Evolutionary conservation across 2,113 vertebrate species (phyloP), one percentile per base, ranked within the genome.

Genomic region (Xiphophorus couchianus): DNA sequence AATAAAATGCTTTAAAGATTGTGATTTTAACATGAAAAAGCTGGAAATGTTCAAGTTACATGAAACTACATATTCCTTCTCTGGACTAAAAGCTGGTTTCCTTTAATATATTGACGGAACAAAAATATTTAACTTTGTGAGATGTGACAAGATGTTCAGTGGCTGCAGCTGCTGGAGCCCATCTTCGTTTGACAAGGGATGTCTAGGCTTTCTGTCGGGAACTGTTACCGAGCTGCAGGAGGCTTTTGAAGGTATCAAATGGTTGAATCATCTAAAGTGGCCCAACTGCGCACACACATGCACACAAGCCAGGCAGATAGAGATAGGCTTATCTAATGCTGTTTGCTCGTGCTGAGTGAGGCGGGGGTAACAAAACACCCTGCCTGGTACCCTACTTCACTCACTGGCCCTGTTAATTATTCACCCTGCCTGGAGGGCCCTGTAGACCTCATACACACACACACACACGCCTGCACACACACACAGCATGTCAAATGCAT

Each of bases 221-320:
- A 77, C 77, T 78, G 86, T 91, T 91, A 83, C 88, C 84, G 51
- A 61, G 88, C 85, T 80, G 83, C 81, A 74, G 83, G 78, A 88
- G 78, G 77, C 29, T 77, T 85, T 76, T 76, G 72, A 35, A 79
- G 84, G 87, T 90, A 91, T 92, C 89, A 86, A 48, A 87, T 92
- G 90, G 84, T 90, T 29, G 84, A 88, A 90, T 86, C 88, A 85
- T 87, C 90, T 90, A 85, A 89, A 89, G 90, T 90, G 80, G 87
- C 84, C 63, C 51, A 75, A 58, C 73, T 80, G 28, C 83, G 70
- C 69, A 60, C 71, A 82, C 78, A 65, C 77, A 78, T 25, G 27
- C 78, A 83, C 79, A 73, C 76, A 73, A 61, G 68, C 71, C 25
- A 27, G 48, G 60, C 31, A 73, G 78, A 82, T 71, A 82, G 51